A percentile compares a stretch with the other conserved stretches of the same genome.
phyloP scores from a whole-genome alignment of 1,140 invertebrate species.

The Pachyrhynchus sulphureomaculatus region DNA sequence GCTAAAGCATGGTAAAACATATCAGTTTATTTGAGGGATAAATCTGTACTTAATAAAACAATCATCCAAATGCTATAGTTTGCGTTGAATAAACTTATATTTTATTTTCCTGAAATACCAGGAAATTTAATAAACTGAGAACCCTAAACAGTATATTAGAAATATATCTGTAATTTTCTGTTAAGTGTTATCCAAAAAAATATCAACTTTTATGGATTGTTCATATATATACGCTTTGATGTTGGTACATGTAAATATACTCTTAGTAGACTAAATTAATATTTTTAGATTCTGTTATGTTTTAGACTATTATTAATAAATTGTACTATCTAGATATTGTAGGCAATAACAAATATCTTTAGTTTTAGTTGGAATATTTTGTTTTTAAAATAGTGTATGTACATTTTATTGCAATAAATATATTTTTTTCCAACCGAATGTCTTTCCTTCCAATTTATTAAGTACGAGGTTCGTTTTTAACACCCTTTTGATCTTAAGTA shows the following conservation, averaged over 20 bases:
- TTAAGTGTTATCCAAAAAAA: constrained; percentile 17
- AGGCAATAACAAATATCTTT: constrained; percentile 27
- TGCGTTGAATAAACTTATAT: constrained; percentile 4
- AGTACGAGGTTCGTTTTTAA: no score
- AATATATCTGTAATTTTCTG: constrained; percentile 10
- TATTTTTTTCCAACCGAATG: constrained; percentile 30
- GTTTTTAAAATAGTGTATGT: constrained; percentile 32
- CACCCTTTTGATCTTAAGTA: no score
- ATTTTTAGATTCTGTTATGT: constrained; percentile 27
- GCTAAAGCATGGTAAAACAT: no score
- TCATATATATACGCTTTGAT: constrained; percentile 33
- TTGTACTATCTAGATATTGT: constrained; percentile 22
- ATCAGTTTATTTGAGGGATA: background rate
- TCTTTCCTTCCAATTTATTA: background rate
- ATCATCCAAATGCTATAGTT: background rate
- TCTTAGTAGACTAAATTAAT: constrained; percentile 21
- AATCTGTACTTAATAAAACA: constrained; percentile 4
- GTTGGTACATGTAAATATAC: constrained; percentile 23
- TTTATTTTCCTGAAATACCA: background rate
- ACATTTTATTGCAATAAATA: constrained; percentile 32
- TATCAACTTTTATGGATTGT: constrained; percentile 26
- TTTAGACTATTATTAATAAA: constrained; percentile 29
- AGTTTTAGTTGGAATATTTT: constrained; percentile 23
- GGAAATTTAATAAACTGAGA: background rate
- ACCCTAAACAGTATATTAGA: constrained; percentile 15